These are phyloP conservation scores for Eristalinus aeneus DNA, from an alignment of 2,888 invertebrate species.

Conservation along the genomic window DNA sequence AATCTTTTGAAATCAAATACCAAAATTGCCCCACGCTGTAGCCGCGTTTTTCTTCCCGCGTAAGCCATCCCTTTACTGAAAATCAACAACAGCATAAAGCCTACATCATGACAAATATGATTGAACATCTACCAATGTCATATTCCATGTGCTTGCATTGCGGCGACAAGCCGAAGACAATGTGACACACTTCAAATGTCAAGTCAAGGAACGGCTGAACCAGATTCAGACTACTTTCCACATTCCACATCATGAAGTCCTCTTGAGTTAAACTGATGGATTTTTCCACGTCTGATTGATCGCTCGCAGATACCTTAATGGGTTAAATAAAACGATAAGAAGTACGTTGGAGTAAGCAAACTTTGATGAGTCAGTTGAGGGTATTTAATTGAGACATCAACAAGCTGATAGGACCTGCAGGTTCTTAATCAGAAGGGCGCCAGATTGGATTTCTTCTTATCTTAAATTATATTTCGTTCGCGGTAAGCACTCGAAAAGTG, in stretches of 20 bases:
- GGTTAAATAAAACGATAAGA: not conserved
- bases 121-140: constrained; percentile 84
- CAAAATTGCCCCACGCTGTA: constrained; percentile 92
- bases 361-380: not conserved
- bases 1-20: constrained; percentile 92
- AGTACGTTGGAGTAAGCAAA: not conserved
- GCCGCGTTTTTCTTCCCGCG: constrained; percentile 88
- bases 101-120: not conserved
- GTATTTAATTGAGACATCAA: not conserved
- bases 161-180: constrained; percentile 91
- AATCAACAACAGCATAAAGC: constrained; percentile 21
- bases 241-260: constrained; percentile 94
- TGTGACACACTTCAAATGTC: constrained; percentile 91
- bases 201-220: constrained; percentile 87
- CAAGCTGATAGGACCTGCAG: not conserved
- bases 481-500: not conserved
- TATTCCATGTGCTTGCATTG: constrained; percentile 90
- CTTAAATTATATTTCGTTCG: not conserved
- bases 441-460: not conserved
- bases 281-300: constrained; percentile 69
- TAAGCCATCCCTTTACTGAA: constrained; percentile 89
- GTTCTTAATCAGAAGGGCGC: not conserved
- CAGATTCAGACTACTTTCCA: constrained; percentile 85
- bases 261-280: constrained; percentile 85
- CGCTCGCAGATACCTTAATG: not conserved